phyloP scores from a whole-genome alignment of 2,797 vertebrate genomes.

The Spinus olivaceus region DNA sequence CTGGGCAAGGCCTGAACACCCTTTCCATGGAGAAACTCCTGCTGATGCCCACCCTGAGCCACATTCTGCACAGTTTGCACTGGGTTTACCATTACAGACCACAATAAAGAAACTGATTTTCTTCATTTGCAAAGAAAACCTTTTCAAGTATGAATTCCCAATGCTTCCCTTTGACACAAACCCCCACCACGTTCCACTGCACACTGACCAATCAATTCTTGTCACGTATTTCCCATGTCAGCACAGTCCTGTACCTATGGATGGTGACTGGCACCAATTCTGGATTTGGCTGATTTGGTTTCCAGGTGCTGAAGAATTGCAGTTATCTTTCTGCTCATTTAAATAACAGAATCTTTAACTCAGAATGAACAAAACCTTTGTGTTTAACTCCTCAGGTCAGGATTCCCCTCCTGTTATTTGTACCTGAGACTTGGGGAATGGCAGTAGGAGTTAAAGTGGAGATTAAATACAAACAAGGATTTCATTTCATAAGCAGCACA shows the following conservation, averaged over 20 bases:
- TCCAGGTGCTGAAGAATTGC: background rate
- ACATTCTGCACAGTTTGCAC: background rate
- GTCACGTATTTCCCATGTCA: background rate
- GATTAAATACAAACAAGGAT: background rate
- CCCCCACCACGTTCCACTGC: fast-evolving
- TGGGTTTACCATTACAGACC: background rate
- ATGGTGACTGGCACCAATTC: background rate
- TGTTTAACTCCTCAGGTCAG: background rate
- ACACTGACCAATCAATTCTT: background rate
- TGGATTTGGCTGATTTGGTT: background rate
- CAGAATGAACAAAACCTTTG: background rate
- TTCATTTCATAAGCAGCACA: background rate
- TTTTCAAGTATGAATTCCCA: background rate
- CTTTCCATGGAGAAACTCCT: background rate
- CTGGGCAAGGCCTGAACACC: background rate
- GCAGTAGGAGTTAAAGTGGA: background rate
- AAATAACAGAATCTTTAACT: background rate
- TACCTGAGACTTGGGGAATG: background rate
- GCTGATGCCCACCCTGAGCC: background rate
- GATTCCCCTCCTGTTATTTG: background rate
- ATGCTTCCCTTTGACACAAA: background rate
- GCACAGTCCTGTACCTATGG: background rate
- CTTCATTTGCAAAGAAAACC: background rate
- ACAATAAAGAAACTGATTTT: background rate
- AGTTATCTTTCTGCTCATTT: background rate